Evolutionary conservation across 2,888 invertebrate genomes (phyloP).

Genomic region (Athalia cordata): DNA sequence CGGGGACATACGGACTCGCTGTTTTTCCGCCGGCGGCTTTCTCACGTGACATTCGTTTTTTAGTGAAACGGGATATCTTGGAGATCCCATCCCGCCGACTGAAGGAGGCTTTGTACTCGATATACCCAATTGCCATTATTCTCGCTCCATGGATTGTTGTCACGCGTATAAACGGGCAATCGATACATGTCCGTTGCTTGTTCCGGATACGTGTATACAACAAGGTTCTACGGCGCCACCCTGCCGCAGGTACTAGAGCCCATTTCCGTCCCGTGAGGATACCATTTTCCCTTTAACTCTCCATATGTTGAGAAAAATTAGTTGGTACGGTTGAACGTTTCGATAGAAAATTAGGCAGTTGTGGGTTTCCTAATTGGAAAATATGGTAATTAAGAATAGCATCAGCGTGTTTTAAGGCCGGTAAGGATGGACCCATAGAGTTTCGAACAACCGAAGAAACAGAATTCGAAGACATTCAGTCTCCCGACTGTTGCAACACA

Average conservation of each 20-base stretch:
- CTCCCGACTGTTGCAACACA: conserved; percentile 25
- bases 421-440: too few relatives aligned
- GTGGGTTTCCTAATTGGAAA: too few relatives aligned
- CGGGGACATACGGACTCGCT: conserved; percentile 21
- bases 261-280: conserved; percentile 37
- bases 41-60: conserved; percentile 22
- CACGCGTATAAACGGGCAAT: conserved; percentile 41
- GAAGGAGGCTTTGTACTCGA: conserved; percentile 44
- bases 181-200: conserved; percentile 40
- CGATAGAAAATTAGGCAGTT: too few relatives aligned
- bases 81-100: conserved; percentile 32
- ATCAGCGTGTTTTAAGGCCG: too few relatives aligned
- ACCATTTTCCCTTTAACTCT: conserved; percentile 17
- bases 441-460: conserved; percentile 32
- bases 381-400: too few relatives aligned
- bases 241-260: neutral
- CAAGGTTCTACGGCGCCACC: neutral
- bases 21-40: conserved; percentile 42
- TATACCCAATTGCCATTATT: conserved; percentile 47
- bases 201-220: conserved; percentile 8
- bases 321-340: too few relatives aligned
- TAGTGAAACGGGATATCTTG: conserved; percentile 45
- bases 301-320: neutral
- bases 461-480: conserved; percentile 48
- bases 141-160: conserved; percentile 35